Evolutionary conservation across 2,888 invertebrate species (phyloP).

Genomic region (Deilephila elpenor): DNA sequence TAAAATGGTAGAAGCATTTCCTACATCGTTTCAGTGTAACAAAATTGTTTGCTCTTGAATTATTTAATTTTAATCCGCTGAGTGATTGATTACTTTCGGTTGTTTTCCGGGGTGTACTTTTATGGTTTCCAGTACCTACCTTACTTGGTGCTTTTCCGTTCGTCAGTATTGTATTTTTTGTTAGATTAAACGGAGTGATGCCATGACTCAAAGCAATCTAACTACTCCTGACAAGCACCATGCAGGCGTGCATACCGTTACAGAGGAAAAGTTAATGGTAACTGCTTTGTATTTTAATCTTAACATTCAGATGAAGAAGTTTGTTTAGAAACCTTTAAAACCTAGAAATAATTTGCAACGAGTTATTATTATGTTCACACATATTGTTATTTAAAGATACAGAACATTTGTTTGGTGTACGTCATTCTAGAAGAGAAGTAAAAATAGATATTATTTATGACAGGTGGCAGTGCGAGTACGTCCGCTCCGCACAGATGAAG

Average conservation of each 20-base stretch:
- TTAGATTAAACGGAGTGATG: slow-evolving; percentile 53
- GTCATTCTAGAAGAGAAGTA: neutral
- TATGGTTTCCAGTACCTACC: neutral
- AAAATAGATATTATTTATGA: slow-evolving; percentile 36
- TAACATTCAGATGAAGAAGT: neutral
- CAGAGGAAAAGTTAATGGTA: slow-evolving; percentile 81
- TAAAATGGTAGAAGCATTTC: slow-evolving; percentile 19
- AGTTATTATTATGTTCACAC: neutral
- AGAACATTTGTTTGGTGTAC: neutral
- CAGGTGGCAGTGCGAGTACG: slow-evolving; percentile 96
- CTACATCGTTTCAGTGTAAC: neutral
- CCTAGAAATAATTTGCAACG: neutral
- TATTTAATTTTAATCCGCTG: neutral
- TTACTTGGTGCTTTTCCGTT: neutral
- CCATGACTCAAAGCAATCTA: slow-evolving; percentile 76
- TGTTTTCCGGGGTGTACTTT: neutral
- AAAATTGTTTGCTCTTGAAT: slow-evolving; percentile 3
- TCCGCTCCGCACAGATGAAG: slow-evolving; percentile 91
- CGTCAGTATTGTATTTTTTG: slow-evolving; percentile 33
- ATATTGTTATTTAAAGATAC: neutral
- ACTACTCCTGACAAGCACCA: slow-evolving; percentile 67
- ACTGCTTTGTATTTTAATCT: slow-evolving; percentile 30
- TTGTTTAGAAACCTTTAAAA: neutral
- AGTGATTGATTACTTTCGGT: slow-evolving; percentile 26
- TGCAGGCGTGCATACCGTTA: slow-evolving; percentile 67